Evolutionary conservation across 2,113 vertebrate genomes (phyloP).

Genomic region (Oncorhynchus keta): DNA sequence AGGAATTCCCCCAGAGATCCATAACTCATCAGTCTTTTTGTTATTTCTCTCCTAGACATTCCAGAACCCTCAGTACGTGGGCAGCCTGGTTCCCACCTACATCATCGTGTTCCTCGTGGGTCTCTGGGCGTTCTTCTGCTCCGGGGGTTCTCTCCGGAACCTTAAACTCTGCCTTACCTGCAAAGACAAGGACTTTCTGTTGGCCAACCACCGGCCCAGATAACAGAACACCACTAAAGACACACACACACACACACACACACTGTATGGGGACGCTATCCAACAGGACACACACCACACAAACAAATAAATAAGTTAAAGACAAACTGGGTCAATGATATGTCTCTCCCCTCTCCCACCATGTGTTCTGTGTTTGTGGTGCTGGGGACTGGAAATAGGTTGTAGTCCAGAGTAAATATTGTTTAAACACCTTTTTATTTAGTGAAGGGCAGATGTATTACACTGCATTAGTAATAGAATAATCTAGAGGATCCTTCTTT

Average conservation of each 20-base stretch:
- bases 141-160: constrained; percentile 78
- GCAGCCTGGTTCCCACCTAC: constrained; percentile 73
- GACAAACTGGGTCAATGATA: background rate
- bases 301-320: background rate
- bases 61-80: constrained; percentile 72
- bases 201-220: constrained; percentile 77
- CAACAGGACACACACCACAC: constrained; percentile 7
- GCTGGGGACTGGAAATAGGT: background rate
- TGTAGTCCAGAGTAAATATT: no score
- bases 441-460: no score
- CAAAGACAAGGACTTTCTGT: constrained; percentile 81
- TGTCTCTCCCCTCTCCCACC: background rate
- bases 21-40: background rate
- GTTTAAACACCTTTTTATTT: no score
- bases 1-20: background rate
- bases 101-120: constrained; percentile 72
- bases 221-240: constrained; percentile 52
- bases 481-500: no score
- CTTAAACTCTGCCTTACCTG: constrained; percentile 80
- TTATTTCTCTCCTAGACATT: constrained; percentile 67
- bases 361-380: background rate
- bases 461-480: no score
- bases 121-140: constrained; percentile 75
- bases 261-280: background rate
- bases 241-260: background rate